Conservation (phyloP, 2,797 vertebrate genomes). For the Characodon lateralis region DNA sequence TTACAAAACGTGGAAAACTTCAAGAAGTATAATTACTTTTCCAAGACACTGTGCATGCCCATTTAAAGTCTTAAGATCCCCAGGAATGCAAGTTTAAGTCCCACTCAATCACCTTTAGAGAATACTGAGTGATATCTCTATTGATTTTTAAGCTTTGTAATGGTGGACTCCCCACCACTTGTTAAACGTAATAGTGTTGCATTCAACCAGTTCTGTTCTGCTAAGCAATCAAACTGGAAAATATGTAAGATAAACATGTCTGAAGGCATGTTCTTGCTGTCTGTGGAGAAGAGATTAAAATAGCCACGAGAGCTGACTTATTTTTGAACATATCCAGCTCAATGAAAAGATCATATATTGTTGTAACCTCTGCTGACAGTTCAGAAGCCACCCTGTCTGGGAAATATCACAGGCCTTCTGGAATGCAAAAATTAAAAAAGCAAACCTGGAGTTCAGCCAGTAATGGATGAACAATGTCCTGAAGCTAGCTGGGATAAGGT, state of each 20-base stretch:
- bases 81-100: constrained; percentile 49
- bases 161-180: constrained; percentile 49
- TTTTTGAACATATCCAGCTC: constrained; percentile 45
- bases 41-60: constrained; percentile 4
- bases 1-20: background rate
- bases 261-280: constrained; percentile 20
- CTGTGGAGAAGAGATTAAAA: constrained; percentile 26
- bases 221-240: constrained; percentile 15
- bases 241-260: constrained; percentile 14
- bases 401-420: constrained; percentile 45
- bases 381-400: constrained; percentile 39
- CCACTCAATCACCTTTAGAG: constrained; percentile 15
- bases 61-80: constrained; percentile 40
- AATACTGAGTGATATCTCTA: constrained; percentile 38
- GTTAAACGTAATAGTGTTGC: constrained; percentile 61
- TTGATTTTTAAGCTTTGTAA: constrained; percentile 57
- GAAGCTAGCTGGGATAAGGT: constrained; percentile 44
- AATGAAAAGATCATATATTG: constrained; percentile 30
- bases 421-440: constrained; percentile 24
- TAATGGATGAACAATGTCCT: constrained; percentile 54
- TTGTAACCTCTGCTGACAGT: constrained; percentile 41
- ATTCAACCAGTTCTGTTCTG: constrained; percentile 44
- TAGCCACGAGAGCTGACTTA: background rate
- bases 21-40: background rate
- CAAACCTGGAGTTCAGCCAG: constrained; percentile 35